phyloP scores from a whole-genome alignment of 2,888 invertebrate genomes.

The Pristionchus japonicus region DNA sequence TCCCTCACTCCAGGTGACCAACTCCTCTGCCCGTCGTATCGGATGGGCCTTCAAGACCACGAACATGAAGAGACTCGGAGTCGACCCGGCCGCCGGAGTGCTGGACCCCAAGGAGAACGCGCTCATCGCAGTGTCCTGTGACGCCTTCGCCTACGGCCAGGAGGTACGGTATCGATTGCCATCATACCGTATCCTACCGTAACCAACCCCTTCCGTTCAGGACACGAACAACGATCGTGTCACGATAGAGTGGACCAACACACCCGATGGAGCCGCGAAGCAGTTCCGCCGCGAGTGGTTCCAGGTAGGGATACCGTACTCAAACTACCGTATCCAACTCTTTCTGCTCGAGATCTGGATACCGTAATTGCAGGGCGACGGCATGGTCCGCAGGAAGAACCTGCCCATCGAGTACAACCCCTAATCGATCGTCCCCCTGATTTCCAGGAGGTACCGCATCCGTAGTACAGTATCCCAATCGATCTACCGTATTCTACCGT shows the following conservation, averaged over 20 bases:
- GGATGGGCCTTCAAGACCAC: slow-evolving; percentile 10
- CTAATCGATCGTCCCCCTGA: background rate
- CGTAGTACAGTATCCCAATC: too few species aligned
- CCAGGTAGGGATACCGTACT: too few species aligned
- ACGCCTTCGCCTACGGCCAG: slow-evolving; percentile 18
- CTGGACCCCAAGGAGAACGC: slow-evolving; percentile 16
- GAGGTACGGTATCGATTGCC: slow-evolving; percentile 7
- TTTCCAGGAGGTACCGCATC: too few species aligned
- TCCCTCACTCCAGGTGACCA: background rate
- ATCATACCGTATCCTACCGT: background rate
- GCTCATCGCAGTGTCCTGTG: background rate
- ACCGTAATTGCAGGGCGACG: too few species aligned
- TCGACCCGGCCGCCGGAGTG: background rate
- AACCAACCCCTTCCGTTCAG: background rate
- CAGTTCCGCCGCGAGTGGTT: slow-evolving; percentile 32
- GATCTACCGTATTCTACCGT: too few species aligned
- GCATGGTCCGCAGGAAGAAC: slow-evolving; percentile 24
- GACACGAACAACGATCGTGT: slow-evolving; percentile 22
- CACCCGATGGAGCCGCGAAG: background rate
- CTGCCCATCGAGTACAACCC: slow-evolving; percentile 18
- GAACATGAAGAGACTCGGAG: background rate
- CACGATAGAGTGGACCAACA: slow-evolving; percentile 15
- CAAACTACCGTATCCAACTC: too few species aligned
- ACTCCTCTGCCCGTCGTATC: background rate
- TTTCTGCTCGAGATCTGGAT: too few species aligned